Base-by-base conservation (phyloP, 2,888 invertebrate genomes). In the Coleophora flavipennella region DNA sequence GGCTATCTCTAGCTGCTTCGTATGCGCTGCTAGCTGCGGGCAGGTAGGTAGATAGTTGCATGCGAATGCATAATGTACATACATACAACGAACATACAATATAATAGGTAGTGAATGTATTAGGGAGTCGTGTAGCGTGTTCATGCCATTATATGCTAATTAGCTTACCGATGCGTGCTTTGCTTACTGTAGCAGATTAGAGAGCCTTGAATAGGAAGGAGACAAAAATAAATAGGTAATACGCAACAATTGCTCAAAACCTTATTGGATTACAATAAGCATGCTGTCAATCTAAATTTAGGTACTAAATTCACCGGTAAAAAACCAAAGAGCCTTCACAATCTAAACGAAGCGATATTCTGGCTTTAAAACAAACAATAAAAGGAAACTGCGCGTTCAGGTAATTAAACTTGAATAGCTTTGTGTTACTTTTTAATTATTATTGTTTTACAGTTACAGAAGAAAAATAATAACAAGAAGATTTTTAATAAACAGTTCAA, bases 101-200 rank as follows among this genome's bases (percentile, higher is more conserved):
- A 44, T 47, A n/a, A n/a, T n/a, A n/a, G n/a, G n/a, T n/a, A n/a
- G 46, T 53, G 49, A 53, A 49, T 56, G 48, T 59, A 62, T 58
- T 46, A 59, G 55, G 47, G 55, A 47, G 58, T 57, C 59, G 59
- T 64, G 20, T 20, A 20, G 20, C 20, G 20, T 6, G 66, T 55
- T 66, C 64, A 63, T 62, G 62, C 66, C 54, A 71, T 74, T 70
- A 68, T 70, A 73, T 74, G 71, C 57, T 73, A 72, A 76, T 73
- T 66, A 66, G 62, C 53, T 73, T 70, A 63, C 60, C 53, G 62
- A 67, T 61, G 54, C 55, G 53, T 59, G 62, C 53, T 60, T 51
- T 59, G 62, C 53, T 60, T 51, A 54, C 52, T 53, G 47, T 52
- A 57, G 57, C 51, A 59, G 58, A 67, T 72, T 59, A 65, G 44